Evolutionary conservation across 2,113 vertebrate genomes (phyloP), one percentile per base, ranked within the genome.

Genomic region (Hydropotes inermis): DNA sequence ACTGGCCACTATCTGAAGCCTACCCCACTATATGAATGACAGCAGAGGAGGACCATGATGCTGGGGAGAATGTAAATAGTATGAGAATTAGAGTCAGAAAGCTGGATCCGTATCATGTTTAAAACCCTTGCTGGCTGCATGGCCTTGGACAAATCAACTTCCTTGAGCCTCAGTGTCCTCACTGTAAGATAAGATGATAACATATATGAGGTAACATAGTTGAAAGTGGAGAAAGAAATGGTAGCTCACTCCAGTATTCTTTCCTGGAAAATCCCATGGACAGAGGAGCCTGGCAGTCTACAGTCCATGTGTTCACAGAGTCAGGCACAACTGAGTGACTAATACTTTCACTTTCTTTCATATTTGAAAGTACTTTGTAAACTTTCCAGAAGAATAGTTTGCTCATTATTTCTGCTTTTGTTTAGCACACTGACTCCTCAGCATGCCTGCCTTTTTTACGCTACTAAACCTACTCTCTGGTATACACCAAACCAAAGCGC

Each of bases 31-130:
- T 58, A 47, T 92, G n/a, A 96, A 54, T 43, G 45, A 87, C 1
- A 36, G 45, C 15, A 94, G 52, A 87, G 78, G 30, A 76, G 81
- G 30, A 58, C 43, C 2, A 15, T 60, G 25, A 55, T 87, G 23
- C 12, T 64, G 52, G n/a, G 28, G n/a, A 95, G 30, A 83, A 57
- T 85, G 39, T 47, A 85, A 74, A 28, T 95, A 47, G 30, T 86
- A 30, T 94, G 70, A 94, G 45, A 76, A 74, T 61, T 58, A 85
- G 47, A 92, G 43, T 91, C n/a, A 88, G 93, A 96, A 94, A 97
- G n/a, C 82, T 88, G 50, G 12, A 52, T 88, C 9, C 10, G 17
- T 82, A 8, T 89, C 47, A 93, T 61, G 74, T 61, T 94, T 97
- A 79, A 94, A 64, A 84, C 30, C 19, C 21, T 97, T 93, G 36